Base-by-base conservation (phyloP, 2,113 vertebrate species). In the Elanoides forficatus region DNA sequence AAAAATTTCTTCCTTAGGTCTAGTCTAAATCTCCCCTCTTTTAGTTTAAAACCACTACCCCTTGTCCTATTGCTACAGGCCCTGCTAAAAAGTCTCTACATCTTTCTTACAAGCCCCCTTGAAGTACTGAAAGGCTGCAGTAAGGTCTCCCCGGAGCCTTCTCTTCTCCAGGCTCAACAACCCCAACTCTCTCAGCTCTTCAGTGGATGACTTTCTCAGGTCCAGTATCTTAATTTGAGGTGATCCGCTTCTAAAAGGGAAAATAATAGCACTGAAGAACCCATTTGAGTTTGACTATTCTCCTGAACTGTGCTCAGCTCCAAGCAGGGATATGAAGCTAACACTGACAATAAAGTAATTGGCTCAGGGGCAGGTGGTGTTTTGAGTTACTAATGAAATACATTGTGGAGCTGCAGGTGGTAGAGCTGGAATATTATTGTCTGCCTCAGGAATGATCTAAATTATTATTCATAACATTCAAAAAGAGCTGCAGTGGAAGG, bases 371-470 rank as follows among this genome's bases (percentile, higher is more conserved):
- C 73, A 58, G 80, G 67, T 52, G 79, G 42, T 74, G 60, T 68
- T 84, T 47, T 80, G 80, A 75, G 81, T 80, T 42, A 10, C 66
- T 83, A 58, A 86, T 74, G 50, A 83, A 79, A 29, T 27, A 17
- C 34, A 13, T 60, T 26, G 76, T 73, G 76, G 71, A 90, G 76
- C 90, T 93, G 86, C 90, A 72, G 75, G 74, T 70, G 86, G 81
- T 76, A 34, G 66, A 58, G 82, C 78, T 59, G 60, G 27, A 63
- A 48, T 74, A 36, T 52, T 58, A 52, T 82, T 86, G 81, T 78
- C 66, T 82, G 78, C 78, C 82, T 81, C 38, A 12, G 82, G 72
- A 90, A 47, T 47, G 38, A 81, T 47, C 53, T 63, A 34, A 52
- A 38, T 86, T 79, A 42, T 74, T 82, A 73, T 79, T 83, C 86